A percentile compares a stretch with the other conserved stretches of the same genome.
These are phyloP conservation scores for Centropristis striata DNA, from an alignment of 2,113 vertebrate species.

Conservation along the genomic window DNA sequence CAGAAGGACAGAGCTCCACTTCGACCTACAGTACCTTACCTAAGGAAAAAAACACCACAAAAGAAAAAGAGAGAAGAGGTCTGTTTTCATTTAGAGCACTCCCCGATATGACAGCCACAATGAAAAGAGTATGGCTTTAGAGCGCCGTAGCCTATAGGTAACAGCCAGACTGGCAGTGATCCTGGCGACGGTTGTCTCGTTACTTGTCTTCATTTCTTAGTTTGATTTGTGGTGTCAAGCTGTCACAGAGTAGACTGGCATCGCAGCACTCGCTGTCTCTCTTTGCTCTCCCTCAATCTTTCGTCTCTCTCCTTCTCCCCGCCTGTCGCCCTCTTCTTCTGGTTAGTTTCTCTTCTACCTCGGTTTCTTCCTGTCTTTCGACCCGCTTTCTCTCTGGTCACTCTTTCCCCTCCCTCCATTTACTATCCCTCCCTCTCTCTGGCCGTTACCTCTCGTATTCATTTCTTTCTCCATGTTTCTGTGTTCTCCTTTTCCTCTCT, in stretches of 20 bases:
- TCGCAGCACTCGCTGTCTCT: constrained; percentile 43
- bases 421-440: constrained; percentile 38
- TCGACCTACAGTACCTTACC: constrained; percentile 57
- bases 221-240: constrained; percentile 78
- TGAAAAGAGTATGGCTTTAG: constrained; percentile 69
- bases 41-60: constrained; percentile 37
- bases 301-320: constrained; percentile 44
- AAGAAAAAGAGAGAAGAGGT: constrained; percentile 44
- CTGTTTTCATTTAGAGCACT: constrained; percentile 76
- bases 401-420: background rate
- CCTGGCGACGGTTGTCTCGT: constrained; percentile 70
- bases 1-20: constrained; percentile 51
- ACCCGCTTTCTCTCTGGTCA: constrained; percentile 49
- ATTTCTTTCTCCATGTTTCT: constrained; percentile 49
- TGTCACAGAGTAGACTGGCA: constrained; percentile 72
- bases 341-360: constrained; percentile 60
- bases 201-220: constrained; percentile 76
- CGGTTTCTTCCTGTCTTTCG: constrained; percentile 51
- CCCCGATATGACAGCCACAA: constrained; percentile 65
- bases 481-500: constrained; percentile 70
- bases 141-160: constrained; percentile 72
- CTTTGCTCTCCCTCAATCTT: constrained; percentile 60
- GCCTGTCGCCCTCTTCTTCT: constrained; percentile 34
- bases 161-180: constrained; percentile 71
- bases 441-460: constrained; percentile 51